Evolutionary conservation across 2,888 invertebrate genomes (phyloP), one percentile per base, ranked within the genome.

Genomic region (Keiferia lycopersicella): DNA sequence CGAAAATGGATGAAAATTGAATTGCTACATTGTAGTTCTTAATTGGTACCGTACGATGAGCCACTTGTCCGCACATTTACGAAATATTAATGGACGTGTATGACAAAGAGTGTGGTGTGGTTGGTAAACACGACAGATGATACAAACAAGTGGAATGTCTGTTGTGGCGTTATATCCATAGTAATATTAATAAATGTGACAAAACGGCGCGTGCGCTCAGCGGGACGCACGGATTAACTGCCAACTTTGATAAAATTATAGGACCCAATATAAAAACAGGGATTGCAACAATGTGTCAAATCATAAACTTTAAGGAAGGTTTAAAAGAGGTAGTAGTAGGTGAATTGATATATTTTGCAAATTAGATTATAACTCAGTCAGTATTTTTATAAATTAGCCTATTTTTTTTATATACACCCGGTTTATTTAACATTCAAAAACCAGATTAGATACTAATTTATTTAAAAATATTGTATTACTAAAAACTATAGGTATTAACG

Each of bases 161-260:
- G 88, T 79, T 80, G 66, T 53, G 58, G 51, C 51, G 57, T 61
- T 58, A 64, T 45, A 16, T 64, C 73, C 69, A 72, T 77, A 77
- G 81, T 79, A 73, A 83, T 79, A 81, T 81, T 85, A 84, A 83
- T 84, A 85, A 82, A 81, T 80, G 78, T 81, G 81, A 82, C 82
- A 83, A 84, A 84, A 85, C 76, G 80, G 80, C 85, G 88, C 86
- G 87, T 86, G 87, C 83, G 84, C 86, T 70, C 85, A 67, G 75
- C 83, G 77, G 88, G 81, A 74, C 70, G 64, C 71, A 62, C 66
- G 68, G 67, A 70, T 70, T 70, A 69, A 68, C 51, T 62, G 68
- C 66, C 34, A 34, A 34, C 10, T 0, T 10, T 11, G 2, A 68
- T 59, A 57, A 45, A 45, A 57, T 50, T 48, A 38, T 45, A 14